These are phyloP conservation scores for Alethe castanea DNA, from an alignment of 2,113 vertebrate genomes.

Conservation along the genomic window DNA sequence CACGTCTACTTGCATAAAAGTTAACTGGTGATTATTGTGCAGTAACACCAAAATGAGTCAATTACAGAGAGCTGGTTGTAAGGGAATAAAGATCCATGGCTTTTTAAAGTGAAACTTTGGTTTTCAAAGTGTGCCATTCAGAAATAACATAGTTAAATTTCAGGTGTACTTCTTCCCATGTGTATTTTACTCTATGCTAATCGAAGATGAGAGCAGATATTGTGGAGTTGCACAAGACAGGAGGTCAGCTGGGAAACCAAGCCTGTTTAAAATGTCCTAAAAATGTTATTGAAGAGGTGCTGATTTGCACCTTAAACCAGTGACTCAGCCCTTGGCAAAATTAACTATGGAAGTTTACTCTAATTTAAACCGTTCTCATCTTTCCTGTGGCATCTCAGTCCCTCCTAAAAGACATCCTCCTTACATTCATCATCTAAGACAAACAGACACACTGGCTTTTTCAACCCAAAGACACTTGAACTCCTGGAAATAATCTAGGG, in stretches of 20 bases:
- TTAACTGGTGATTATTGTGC: background rate
- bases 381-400: background rate
- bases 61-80: background rate
- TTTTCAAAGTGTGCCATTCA: background rate
- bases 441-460: background rate
- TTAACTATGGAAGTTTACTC: background rate
- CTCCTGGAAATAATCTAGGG: background rate
- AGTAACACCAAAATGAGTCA: background rate
- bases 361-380: background rate
- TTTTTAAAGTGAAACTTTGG: background rate
- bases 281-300: background rate
- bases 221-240: background rate
- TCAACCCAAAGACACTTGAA: background rate
- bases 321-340: background rate
- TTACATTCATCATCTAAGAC: background rate
- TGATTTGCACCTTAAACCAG: background rate
- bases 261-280: background rate
- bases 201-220: background rate
- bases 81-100: background rate
- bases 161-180: background rate
- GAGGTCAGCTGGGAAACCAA: background rate
- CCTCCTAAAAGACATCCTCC: background rate
- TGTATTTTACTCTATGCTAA: background rate
- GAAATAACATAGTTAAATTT: background rate
- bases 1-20: background rate